phyloP scores from a whole-genome alignment of 2,113 vertebrate species.

The Labrus mixtus region DNA sequence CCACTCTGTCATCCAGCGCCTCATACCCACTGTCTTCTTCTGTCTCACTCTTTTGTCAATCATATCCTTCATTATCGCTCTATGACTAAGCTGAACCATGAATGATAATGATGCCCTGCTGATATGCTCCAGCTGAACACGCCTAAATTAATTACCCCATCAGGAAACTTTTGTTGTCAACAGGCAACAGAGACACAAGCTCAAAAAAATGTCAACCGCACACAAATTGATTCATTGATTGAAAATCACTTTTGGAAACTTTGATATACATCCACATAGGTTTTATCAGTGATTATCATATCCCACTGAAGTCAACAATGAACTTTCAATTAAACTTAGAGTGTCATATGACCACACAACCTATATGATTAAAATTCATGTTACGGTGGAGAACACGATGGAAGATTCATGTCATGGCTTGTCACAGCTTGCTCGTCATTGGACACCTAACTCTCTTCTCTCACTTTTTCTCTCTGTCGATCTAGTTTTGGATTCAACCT shows the following conservation, averaged over 20 bases:
- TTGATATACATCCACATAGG: too few species aligned
- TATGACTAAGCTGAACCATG: background rate
- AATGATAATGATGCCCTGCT: slow-evolving; percentile 46
- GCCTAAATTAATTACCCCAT: background rate
- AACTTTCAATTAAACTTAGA: too few species aligned
- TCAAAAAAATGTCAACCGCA: slow-evolving; percentile 2
- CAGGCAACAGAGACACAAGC: background rate
- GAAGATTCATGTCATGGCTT: too few species aligned
- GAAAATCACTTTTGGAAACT: too few species aligned
- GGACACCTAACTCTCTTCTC: background rate
- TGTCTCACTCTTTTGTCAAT: slow-evolving; percentile 6
- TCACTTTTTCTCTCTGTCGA: background rate
- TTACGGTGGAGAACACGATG: too few species aligned
- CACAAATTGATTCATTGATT: too few species aligned
- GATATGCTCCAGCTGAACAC: slow-evolving; percentile 17
- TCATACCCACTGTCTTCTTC: slow-evolving; percentile 1
- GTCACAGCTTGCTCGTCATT: too few species aligned
- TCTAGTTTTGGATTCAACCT: background rate
- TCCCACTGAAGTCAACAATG: too few species aligned
- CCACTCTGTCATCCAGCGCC: slow-evolving; percentile 27
- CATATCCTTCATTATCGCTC: slow-evolving; percentile 25
- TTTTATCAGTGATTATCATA: too few species aligned
- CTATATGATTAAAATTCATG: too few species aligned
- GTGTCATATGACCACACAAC: too few species aligned
- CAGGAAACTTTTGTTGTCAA: slow-evolving; percentile 21